Evolutionary conservation across 2,797 vertebrate species (phyloP).

Genomic region (Poeciliopsis turneri): DNA sequence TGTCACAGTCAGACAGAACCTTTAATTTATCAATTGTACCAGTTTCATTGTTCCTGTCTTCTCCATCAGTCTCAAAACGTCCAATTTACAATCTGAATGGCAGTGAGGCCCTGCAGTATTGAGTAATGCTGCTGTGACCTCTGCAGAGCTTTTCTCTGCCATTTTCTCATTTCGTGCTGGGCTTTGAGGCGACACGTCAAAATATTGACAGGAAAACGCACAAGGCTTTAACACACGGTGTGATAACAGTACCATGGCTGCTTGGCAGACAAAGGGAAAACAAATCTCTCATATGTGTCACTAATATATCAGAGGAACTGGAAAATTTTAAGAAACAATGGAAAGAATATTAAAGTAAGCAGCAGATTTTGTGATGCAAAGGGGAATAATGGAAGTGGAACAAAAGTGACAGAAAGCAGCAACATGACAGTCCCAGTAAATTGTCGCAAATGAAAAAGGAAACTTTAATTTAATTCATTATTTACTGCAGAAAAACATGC

Average conservation of each 20-base stretch:
- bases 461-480: constrained; percentile 1
- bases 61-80: neutral
- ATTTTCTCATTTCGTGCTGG: constrained; percentile 7
- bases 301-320: neutral
- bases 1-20: neutral
- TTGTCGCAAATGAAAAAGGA: neutral
- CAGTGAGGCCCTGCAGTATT: neutral
- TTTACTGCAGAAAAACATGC: neutral
- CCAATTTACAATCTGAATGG: neutral
- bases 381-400: neutral
- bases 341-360: constrained; percentile 6
- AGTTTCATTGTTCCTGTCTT: neutral
- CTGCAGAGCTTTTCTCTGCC: neutral
- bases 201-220: constrained; percentile 15
- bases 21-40: neutral
- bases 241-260: constrained; percentile 15
- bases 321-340: neutral
- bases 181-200: constrained; percentile 1
- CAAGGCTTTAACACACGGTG: neutral
- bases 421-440: neutral
- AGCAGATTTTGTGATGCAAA: neutral
- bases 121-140: constrained; percentile 11
- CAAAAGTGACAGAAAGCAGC: neutral
- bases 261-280: constrained; percentile 2
- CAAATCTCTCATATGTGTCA: constrained; percentile 10